Evolutionary conservation across 30 jellyfish, hydroid and myxozoan species (phyloP), one percentile per base, ranked within the genome.

Genomic region (Aurelia aurita complex sp. Pacific): DNA sequence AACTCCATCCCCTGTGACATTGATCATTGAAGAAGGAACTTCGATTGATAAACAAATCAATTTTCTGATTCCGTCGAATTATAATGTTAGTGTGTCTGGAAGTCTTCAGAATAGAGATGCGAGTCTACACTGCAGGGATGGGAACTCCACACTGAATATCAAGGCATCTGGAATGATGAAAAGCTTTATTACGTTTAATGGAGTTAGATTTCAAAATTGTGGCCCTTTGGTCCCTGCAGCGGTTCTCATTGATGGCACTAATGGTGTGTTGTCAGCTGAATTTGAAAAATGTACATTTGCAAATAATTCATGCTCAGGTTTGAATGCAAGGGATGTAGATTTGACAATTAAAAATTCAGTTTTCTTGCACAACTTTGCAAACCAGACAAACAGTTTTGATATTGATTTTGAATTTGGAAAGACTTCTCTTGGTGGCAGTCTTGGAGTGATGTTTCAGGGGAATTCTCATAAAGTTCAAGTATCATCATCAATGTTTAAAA

Each of bases 391-490:
- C 32, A 86, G 83, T 33, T 86, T 86, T 40, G 65, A 50, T 0
- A 64, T 52, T 34, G 86, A 63, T 55, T 86, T 86, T 57, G 65
- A 64, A 70, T 86, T 86, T 77, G 96, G 96, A 15, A 78, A 75
- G n/a, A 86, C 96, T 34, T 74, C 87, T 33, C 82, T 86, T 59
- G 96, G 96, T 36, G 96, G 96, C 17, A 74, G 89, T 69, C 79
- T 75, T 46, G 89, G 89, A 19, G 42, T 76, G 33, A 68, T 76
- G 96, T 86, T 75, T 77, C 68, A 83, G 36, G 92, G 81, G 10
- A 29, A n/a, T 3, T 70, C 66, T 9, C 40, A 53, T 65, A 17
- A 43, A 43, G 81, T 86, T 14, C 73, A 75, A 33, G 77, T 86
- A 10, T 8, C 67, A 11, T 74, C 82, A 4, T 86, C 89, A 15